Base-by-base conservation (phyloP, 2,888 invertebrate species). In the Xestia xanthographa region DNA sequence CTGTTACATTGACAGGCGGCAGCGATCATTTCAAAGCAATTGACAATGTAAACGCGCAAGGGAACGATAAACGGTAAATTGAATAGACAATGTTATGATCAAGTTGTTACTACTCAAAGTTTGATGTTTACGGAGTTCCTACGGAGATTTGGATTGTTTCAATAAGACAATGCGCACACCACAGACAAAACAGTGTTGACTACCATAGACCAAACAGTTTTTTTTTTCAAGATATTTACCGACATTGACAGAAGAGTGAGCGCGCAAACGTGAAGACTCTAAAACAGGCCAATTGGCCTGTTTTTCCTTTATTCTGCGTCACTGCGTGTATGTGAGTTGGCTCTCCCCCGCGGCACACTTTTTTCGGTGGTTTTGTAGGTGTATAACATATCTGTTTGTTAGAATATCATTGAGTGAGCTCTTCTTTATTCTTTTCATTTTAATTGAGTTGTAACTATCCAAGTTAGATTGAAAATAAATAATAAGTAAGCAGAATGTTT, bases 21-120 rank as follows among this genome's bases (percentile, higher is more conserved):
- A 50, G 63, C 74, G 67, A 84, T 78, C 79, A 60, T 80, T 79
- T 81, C 85, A 86, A 86, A 87, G 75, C 68, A 48, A 56, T 74
- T 66, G 77, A 84, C 87, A 86, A 66, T 66, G 77, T 86, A 77
- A 83, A 75, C 74, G 72, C 72, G 79, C 66, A 80, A 53, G 71
- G 69, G 67, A 85, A 82, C 78, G 71, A 81, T 86, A 86, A 86
- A 87, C 82, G 80, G 83, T 72, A 78, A 88, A 87, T 87, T 88
- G 87, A 87, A 87, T 87, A 88, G 83, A 80, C 87, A 78, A 74
- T 87, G 80, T 86, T 88, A 81, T 82, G 79, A 87, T 81, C 76
- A 69, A 86, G 66, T 75, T 86, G 84, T 83, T 68, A 63, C 58
- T 65, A 71, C 77, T 63, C 77, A 58, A 73, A 73, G 68, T 72